These are phyloP conservation scores for Perca flavescens DNA, from an alignment of 2,113 vertebrate species.

Conservation along the genomic window DNA sequence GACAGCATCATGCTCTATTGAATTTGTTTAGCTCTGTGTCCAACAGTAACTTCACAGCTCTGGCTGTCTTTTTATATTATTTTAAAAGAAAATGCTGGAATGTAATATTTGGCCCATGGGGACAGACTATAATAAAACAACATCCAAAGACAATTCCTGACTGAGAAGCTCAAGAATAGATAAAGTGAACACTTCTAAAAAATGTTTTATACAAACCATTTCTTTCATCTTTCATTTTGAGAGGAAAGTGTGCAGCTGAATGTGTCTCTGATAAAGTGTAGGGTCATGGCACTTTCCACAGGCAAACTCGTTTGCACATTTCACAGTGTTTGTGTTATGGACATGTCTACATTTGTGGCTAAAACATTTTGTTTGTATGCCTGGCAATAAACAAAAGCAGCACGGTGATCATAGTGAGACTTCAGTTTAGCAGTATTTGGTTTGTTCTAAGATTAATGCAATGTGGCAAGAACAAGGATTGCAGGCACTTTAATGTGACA, in stretches of 20 bases:
- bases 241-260: not conserved
- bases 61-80: slow-evolving; percentile 10
- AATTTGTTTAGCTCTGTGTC: slow-evolving; percentile 41
- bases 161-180: not conserved
- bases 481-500: not conserved
- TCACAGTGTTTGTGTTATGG: not conserved
- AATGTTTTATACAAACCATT: not conserved
- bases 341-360: not conserved
- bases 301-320: not conserved
- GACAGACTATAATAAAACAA: slow-evolving; percentile 1
- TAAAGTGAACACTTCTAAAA: not conserved
- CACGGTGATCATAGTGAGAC: not conserved
- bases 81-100: slow-evolving; percentile 15
- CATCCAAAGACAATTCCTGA: slow-evolving; percentile 21
- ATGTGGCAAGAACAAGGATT: not conserved
- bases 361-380: not conserved
- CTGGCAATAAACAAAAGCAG: not conserved
- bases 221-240: not conserved
- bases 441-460: not conserved
- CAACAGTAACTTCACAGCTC: slow-evolving; percentile 31
- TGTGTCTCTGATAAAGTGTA: not conserved
- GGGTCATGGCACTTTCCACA: not conserved
- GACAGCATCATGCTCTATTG: slow-evolving; percentile 5
- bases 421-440: not conserved
- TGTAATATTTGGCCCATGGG: not conserved